Base-by-base conservation (phyloP, 2,888 invertebrate species). In the Notodonta ziczac region DNA sequence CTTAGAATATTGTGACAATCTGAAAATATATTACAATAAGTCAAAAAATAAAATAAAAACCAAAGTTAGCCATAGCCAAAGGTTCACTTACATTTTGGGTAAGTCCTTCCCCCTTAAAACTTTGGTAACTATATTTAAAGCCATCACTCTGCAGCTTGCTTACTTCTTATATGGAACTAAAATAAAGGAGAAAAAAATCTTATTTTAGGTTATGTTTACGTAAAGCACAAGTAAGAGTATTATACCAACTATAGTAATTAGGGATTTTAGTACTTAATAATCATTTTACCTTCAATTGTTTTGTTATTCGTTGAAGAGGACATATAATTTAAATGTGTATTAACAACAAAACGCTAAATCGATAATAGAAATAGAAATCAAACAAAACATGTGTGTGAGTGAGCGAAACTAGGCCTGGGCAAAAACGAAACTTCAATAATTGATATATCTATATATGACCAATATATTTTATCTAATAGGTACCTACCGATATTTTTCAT, bases 41-140 rank as follows among this genome's bases (percentile, higher is more conserved):
- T 7, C 39, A 48, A 56, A 58, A 57, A 63, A 53, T 39, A 53
- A 56, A 67, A 24, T 62, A 60, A 40, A 50, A 42, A 57, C 12
- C 24, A 51, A 55, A 59, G 48, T 16, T 16, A 16, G 16, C 50
- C 60, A 57, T 61, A 58, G 53, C 16, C 51, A 39, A 42, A 46
- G 7, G 16, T 16, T 50, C 69, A 87, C 91, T 89, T 83, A 91
- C 91, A 86, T 60, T 72, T 85, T 82, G 50, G 80, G 65, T 60
- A 87, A 67, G 61, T 82, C 80, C 60, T 82, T 87, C 0, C 80
- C 77, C 58, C 77, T 80, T 35, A 85, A 63, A 32, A 85, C 39
- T 63, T 74, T 82, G 39, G 78, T 72, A 40, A 84, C 39, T 54
- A 79, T 62, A 70, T 79, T 86, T 56, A 85, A 66, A 63, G 87